A percentile compares a stretch with the other conserved stretches of the same genome.
phyloP scores from a whole-genome alignment of 2,113 vertebrate genomes.

The Ctenomys sociabilis region DNA sequence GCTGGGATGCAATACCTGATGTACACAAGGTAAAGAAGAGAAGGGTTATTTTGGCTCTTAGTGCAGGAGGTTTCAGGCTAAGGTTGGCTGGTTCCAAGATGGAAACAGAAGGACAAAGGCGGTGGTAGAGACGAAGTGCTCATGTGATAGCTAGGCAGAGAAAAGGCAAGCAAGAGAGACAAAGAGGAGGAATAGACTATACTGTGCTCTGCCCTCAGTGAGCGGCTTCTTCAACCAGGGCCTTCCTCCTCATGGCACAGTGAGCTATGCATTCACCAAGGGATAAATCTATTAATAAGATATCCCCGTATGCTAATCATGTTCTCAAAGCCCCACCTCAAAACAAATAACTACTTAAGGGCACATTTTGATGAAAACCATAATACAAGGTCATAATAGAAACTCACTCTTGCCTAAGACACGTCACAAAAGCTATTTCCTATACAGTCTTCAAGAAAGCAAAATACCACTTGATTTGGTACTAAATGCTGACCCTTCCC shows the following conservation, averaged over 20 bases:
- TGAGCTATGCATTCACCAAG: neutral
- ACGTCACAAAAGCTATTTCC: neutral
- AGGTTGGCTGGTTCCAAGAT: neutral
- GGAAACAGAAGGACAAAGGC: neutral
- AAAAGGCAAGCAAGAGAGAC: neutral
- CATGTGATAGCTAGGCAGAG: neutral
- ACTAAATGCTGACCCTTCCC: neutral
- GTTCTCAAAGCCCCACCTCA: neutral
- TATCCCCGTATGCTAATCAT: neutral
- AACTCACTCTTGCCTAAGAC: rapidly evolving
- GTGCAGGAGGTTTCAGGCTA: neutral
- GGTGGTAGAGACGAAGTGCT: neutral
- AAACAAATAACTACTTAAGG: neutral
- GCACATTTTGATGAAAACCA: neutral
- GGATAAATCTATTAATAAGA: neutral
- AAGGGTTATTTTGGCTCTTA: neutral
- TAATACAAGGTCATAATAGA: neutral
- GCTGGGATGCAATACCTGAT: neutral
- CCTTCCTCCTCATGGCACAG: neutral
- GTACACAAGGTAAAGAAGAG: neutral
- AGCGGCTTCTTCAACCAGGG: neutral
- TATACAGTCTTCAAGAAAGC: neutral
- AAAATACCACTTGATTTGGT: neutral
- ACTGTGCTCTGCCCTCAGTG: neutral
- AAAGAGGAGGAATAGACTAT: neutral